These are phyloP conservation scores for Megathymus violae DNA, from an alignment of 1,140 invertebrate species.

Conservation along the genomic window DNA sequence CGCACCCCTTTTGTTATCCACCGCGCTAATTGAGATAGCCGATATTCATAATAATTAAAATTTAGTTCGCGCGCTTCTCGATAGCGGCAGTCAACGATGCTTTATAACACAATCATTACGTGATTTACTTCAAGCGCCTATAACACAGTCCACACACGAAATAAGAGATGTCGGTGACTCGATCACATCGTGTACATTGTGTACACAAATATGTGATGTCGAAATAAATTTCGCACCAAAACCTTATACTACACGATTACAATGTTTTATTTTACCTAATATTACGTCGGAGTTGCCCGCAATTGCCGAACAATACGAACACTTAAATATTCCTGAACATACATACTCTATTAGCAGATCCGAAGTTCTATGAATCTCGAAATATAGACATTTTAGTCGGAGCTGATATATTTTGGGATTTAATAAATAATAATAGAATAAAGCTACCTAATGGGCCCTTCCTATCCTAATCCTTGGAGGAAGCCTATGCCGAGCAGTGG, in stretches of 20 bases:
- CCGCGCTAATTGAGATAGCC: conserved; percentile 33
- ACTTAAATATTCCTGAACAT: conserved; percentile 31
- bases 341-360: conserved; percentile 40
- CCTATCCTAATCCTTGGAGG: too few species aligned
- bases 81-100: too few species aligned
- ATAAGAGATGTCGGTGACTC: conserved; percentile 37
- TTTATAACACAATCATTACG: conserved; percentile 36
- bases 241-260: conserved; percentile 10
- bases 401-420: conserved; percentile 35
- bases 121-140: conserved; percentile 26
- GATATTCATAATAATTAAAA: conserved; percentile 25
- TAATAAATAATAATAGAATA: conserved; percentile 33
- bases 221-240: neutral
- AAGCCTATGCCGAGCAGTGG: too few species aligned
- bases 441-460: conserved; percentile 33
- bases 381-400: conserved; percentile 39
- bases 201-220: conserved; percentile 31
- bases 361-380: conserved; percentile 24
- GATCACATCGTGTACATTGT: conserved; percentile 30
- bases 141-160: conserved; percentile 43
- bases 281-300: conserved; percentile 28
- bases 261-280: conserved; percentile 35
- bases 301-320: conserved; percentile 3
- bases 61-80: conserved; percentile 31
- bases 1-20: conserved; percentile 30